Conservation (phyloP, 92 coral and sea anemone species). For the Porites rus region DNA sequence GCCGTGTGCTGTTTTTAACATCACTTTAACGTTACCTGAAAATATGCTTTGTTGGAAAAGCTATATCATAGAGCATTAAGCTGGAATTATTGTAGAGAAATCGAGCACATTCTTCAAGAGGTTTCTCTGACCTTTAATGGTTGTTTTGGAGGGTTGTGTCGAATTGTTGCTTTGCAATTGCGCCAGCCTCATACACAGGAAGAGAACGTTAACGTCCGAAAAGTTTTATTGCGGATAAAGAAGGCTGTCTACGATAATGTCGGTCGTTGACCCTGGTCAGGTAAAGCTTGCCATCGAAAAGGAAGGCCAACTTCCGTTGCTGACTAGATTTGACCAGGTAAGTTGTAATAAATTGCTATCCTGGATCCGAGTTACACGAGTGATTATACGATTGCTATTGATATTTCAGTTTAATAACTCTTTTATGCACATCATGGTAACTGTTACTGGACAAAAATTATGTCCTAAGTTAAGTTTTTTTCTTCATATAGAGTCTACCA, state of each 20-base stretch:
- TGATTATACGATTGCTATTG: neutral
- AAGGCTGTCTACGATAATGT: slow-evolving; percentile 13
- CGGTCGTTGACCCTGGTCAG: slow-evolving; percentile 56
- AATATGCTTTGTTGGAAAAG: slow-evolving; percentile 1
- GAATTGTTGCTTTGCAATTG: slow-evolving; percentile 14
- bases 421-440: neutral
- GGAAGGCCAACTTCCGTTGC: slow-evolving; percentile 85
- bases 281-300: slow-evolving; percentile 83
- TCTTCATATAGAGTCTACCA: slow-evolving; percentile 70
- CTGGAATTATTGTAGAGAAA: neutral
- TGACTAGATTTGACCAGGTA: slow-evolving; percentile 88
- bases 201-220: neutral
- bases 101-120: neutral
- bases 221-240: neutral
- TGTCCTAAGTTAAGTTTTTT: neutral
- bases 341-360: neutral
- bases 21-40: neutral
- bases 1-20: neutral
- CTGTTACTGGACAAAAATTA: neutral
- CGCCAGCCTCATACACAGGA: neutral
- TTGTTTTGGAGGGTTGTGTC: slow-evolving; percentile 19
- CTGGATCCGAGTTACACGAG: too few species aligned
- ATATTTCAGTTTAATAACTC: neutral
- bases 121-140: neutral
- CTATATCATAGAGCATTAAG: slow-evolving; percentile 1